These are phyloP conservation scores for Pseudorectes ferrugineus DNA, from an alignment of 2,113 vertebrate genomes.

Conservation along the genomic window DNA sequence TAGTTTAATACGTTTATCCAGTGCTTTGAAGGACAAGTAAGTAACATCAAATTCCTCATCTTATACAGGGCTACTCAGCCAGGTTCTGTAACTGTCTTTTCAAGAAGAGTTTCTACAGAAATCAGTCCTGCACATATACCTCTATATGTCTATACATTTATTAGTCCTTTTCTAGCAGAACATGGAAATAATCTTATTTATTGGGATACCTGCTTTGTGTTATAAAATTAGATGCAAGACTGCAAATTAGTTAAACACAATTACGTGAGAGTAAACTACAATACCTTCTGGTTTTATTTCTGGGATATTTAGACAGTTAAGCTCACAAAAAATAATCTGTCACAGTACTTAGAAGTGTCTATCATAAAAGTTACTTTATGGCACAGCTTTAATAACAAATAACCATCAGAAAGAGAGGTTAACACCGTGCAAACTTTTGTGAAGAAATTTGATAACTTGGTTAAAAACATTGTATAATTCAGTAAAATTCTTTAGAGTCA, in stretches of 20 bases:
- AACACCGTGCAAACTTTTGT: not conserved
- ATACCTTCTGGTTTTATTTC: constrained; percentile 14
- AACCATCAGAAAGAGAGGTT: not conserved
- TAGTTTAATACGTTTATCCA: constrained; percentile 52
- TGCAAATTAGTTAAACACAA: constrained; percentile 1
- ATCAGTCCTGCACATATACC: not conserved
- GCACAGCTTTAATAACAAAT: not conserved
- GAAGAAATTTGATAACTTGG: not conserved
- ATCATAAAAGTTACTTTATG: not conserved
- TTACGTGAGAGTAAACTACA: not conserved
- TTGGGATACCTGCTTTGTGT: not conserved
- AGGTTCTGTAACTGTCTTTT: not conserved
- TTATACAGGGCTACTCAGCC: constrained; percentile 25
- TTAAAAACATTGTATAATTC: not conserved
- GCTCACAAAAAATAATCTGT: not conserved
- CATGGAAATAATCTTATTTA: not conserved
- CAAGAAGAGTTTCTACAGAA: constrained; percentile 1
- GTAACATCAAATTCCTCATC: constrained; percentile 42
- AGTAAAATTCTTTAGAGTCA: not conserved
- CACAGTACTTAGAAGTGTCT: not conserved
- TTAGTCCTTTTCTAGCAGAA: not conserved
- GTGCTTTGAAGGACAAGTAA: constrained; percentile 34
- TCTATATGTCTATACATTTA: not conserved
- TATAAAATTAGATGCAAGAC: not conserved
- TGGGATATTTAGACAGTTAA: not conserved